phyloP scores from a whole-genome alignment of 1,140 invertebrate species.

The Drosophila truncata region DNA sequence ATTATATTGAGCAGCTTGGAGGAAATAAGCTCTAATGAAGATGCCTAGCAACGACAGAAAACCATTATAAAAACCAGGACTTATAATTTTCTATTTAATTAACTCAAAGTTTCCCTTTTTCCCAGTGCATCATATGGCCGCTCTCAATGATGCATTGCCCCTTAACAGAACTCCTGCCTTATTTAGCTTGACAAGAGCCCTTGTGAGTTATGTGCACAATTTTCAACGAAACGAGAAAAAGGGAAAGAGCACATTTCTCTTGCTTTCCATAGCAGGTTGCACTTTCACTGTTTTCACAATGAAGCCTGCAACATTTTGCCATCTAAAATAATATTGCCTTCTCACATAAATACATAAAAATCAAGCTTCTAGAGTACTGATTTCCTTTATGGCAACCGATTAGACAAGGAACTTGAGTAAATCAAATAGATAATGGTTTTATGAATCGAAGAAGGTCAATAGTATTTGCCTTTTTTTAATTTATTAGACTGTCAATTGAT shows the following conservation, averaged over 20 bases:
- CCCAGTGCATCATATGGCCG: slow-evolving; percentile 43
- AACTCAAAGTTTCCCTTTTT: not conserved
- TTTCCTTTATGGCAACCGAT: slow-evolving; percentile 15
- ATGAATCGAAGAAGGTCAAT: slow-evolving; percentile 3
- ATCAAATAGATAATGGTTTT: slow-evolving; percentile 23
- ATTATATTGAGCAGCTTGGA: not conserved
- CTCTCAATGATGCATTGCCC: slow-evolving; percentile 78
- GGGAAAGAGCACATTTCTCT: slow-evolving; percentile 38
- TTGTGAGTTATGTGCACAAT: slow-evolving; percentile 49
- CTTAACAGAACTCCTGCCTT: slow-evolving; percentile 48
- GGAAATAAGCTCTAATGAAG: not conserved
- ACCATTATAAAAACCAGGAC: not conserved
- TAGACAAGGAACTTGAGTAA: slow-evolving; percentile 8
- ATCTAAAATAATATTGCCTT: not conserved
- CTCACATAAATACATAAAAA: not conserved
- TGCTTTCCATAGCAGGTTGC: slow-evolving; percentile 63
- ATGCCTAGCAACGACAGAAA: not conserved
- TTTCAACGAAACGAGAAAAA: slow-evolving; percentile 48
- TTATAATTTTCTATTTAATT: not conserved
- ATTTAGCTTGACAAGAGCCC: slow-evolving; percentile 37
- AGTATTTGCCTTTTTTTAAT: slow-evolving; percentile 1
- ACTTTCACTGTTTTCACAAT: slow-evolving; percentile 70
- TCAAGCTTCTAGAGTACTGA: not conserved
- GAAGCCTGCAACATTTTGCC: slow-evolving; percentile 7
- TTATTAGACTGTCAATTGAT: slow-evolving; percentile 14